Evolutionary conservation across 2,888 invertebrate species (phyloP), one percentile per base, ranked within the genome.

Genomic region (Drosophila peninsularis): DNA sequence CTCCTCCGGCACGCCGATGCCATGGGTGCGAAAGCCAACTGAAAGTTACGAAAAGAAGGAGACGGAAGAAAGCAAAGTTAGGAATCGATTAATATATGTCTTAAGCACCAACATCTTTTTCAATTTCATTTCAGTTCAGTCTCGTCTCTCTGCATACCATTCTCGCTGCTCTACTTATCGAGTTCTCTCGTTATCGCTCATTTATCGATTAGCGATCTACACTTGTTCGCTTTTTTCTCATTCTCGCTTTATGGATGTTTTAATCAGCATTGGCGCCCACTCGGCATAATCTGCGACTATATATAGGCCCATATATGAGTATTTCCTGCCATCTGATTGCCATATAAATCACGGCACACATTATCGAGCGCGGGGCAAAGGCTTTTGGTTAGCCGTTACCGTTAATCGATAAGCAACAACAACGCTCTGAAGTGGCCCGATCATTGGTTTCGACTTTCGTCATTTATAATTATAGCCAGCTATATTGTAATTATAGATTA

Each of bases 1-100:
- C 73, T 98, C 97, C 71, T 94, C 89, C 3, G 98, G 97, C 60
- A 98, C 95, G 78, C 95, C 94, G 84, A 99, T 95, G 24, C 99
- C 99, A 92, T 99, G 99, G 30, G 97, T 97, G 83, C 96, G 94
- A 50, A 97, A 93, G 89, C 94, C 94, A 72, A 95, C 96, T 97
- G 93, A 60, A 52, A 37, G 34, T 7, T 5, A 13, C 11, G 6
- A 37, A 34, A 24, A 37, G n/a, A 52, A 11, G 9, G 5, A 11
- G 5, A 21, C 13, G 0, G 1, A 1, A 14, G 14, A 17, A 19
- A 13, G 7, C 0, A 2, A 19, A 32, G 32, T 49, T 2, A 10
- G 10, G 21, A 50, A 9, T 5, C 11, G 13, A 32, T 32, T 13
- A 13, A 32, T 14, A 11, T 11, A 30, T 47, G 9, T 1, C 3